Percentiles rank a stretch among this genome's conserved stretches.
Evolutionary conservation across 2,888 invertebrate genomes (phyloP).

Genomic region (Amiota mariae): DNA sequence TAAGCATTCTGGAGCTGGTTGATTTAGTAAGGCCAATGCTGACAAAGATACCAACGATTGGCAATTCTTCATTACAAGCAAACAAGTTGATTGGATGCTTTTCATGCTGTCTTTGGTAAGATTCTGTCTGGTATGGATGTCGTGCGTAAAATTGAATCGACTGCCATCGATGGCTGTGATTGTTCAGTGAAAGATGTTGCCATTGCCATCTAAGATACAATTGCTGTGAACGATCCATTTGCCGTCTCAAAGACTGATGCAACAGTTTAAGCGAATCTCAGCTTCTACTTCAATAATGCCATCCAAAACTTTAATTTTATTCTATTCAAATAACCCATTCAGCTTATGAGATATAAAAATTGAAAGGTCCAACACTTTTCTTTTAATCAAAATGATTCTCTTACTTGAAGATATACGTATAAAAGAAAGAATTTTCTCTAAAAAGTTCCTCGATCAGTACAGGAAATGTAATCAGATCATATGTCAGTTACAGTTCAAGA

Average conservation of each 20-base stretch:
- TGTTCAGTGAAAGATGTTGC: slow-evolving; percentile 87
- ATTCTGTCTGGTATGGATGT: slow-evolving; percentile 82
- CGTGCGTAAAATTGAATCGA: slow-evolving; percentile 86
- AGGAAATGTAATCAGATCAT: no score
- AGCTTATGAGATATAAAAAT: no score
- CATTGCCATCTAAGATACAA: slow-evolving; percentile 85
- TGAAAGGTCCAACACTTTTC: no score
- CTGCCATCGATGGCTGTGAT: slow-evolving; percentile 84
- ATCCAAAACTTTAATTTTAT: no score
- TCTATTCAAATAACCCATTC: no score
- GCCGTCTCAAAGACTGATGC: slow-evolving; percentile 90
- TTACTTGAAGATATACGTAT: no score
- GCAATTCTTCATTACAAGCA: slow-evolving; percentile 96
- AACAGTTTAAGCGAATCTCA: slow-evolving; percentile 74
- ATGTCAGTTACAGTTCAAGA: no score
- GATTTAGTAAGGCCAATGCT: slow-evolving; percentile 98
- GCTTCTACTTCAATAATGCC: no score
- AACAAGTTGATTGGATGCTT: slow-evolving; percentile 92
- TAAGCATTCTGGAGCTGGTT: slow-evolving; percentile 96
- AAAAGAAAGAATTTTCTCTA: no score
- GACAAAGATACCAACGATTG: slow-evolving; percentile 98
- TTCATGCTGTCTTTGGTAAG: slow-evolving; percentile 99
- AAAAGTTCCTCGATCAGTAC: no score
- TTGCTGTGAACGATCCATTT: slow-evolving; percentile 85
- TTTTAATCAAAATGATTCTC: no score